Evolutionary conservation across 2,888 invertebrate genomes (phyloP), one percentile per base, ranked within the genome.

Genomic region (Noctua pronuba): DNA sequence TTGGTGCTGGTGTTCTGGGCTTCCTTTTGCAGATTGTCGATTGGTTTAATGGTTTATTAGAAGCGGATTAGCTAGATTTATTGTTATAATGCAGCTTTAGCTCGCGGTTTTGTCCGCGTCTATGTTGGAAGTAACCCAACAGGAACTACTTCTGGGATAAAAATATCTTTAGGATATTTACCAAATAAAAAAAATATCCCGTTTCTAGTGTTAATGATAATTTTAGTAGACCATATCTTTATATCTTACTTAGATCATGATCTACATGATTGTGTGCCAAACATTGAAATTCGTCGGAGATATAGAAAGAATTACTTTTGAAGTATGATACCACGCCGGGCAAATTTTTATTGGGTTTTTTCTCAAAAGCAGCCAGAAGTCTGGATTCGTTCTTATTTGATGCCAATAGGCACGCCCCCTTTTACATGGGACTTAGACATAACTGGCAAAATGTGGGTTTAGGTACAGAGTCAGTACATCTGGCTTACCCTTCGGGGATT

Each of bases 11-110:
- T 21, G 70, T 52, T 55, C 35, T 64, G 13, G 2, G 8, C 24
- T 60, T 76, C 79, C 35, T 71, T 81, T 81, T 84, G 68, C 35
- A 41, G 3, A n/a, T 38, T 52, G n/a, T 35, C 4, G 68, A 81
- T 49, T 78, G 58, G 78, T 79, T 78, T 52, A 79, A 60, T 10
- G 16, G 24, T 1, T 46, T 72, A 73, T 72, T 80, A 46, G 52
- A 46, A 64, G 73, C 28, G 55, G 64, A 55, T 46, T 44, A n/a
- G 16, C 10, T 80, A 46, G 21, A 52, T 73, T 55, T 78, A 55
- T 73, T 8, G 16, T 10, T 41, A 65, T 10, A 41, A 65, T 65
- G 16, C 41, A 4, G 16, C 38, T 65, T 64, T 64, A 7, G 38
- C 13, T 2, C 10, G 18, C 21, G 28, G 8, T 18, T 18, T 60